Conservation (phyloP, 2,113 vertebrate genomes). For the Anthoscopus minutus region DNA sequence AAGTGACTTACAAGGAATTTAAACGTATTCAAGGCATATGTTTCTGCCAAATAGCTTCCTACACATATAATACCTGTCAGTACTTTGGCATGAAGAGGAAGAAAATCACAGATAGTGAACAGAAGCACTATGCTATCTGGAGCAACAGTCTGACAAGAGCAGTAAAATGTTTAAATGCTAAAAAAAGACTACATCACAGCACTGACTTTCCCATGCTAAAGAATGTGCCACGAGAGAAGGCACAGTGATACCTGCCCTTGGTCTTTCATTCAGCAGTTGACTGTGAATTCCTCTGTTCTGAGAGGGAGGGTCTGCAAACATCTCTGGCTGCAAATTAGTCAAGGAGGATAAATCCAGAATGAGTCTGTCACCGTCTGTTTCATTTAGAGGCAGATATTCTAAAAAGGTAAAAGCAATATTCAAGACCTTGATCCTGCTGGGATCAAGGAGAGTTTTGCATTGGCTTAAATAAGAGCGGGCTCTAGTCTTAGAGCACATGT, state of each 20-base stretch:
- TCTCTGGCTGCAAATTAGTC: background rate
- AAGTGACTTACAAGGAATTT: conserved; percentile 17
- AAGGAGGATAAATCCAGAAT: background rate
- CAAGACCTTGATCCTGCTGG: conserved; percentile 36
- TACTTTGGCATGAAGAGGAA: background rate
- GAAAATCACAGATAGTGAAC: background rate
- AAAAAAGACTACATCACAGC: background rate
- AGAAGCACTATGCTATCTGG: background rate
- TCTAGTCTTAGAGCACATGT: conserved; percentile 28
- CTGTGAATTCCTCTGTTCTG: background rate
- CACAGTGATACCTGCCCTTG: background rate
- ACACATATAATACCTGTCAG: conserved; percentile 24
- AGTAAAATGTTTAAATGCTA: background rate
- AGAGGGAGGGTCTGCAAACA: background rate
- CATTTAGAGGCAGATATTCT: background rate
- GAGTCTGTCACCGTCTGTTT: background rate
- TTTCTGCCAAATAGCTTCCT: conserved; percentile 21
- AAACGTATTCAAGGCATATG: conserved; percentile 31
- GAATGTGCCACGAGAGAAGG: background rate
- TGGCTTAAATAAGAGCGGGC: background rate
- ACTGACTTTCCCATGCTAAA: background rate
- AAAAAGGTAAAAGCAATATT: conserved; percentile 37
- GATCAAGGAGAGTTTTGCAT: conserved; percentile 43
- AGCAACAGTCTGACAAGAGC: background rate
- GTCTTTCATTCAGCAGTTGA: background rate